Conservation (phyloP, 2,888 invertebrate species). For the Archips crataeganus region DNA sequence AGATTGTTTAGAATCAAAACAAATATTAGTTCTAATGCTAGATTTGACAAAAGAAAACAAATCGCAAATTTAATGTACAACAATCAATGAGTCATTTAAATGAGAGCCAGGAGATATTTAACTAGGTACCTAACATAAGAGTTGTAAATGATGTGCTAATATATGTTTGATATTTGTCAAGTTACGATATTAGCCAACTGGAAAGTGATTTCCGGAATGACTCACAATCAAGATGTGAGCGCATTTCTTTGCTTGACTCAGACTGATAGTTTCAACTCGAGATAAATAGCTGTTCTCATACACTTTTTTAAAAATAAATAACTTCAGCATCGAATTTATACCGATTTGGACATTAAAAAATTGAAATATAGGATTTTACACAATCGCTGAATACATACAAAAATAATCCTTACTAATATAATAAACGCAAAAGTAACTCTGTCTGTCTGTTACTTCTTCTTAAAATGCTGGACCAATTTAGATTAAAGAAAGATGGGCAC, state of each 20-base stretch:
- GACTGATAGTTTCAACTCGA: not conserved
- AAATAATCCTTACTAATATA: too few species aligned
- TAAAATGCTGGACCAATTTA: too few species aligned
- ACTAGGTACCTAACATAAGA: not conserved
- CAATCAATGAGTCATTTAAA: conserved; percentile 26
- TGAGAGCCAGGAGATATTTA: conserved; percentile 17
- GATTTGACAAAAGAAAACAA: conserved; percentile 21
- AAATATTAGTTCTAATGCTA: not conserved
- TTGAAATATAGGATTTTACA: too few species aligned
- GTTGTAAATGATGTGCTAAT: conserved; percentile 28
- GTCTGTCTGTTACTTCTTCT: too few species aligned
- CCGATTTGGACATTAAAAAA: too few species aligned
- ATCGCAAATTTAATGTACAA: not conserved
- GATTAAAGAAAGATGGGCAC: too few species aligned
- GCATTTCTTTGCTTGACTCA: conserved; percentile 34
- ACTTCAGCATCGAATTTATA: too few species aligned
- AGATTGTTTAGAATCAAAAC: too few species aligned
- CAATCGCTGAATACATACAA: too few species aligned
- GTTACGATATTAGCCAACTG: conserved; percentile 23
- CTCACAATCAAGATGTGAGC: conserved; percentile 38
- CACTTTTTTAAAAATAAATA: too few species aligned
- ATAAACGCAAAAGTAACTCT: too few species aligned
- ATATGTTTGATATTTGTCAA: conserved; percentile 24
- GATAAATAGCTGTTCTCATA: too few species aligned
- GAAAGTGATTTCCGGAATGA: conserved; percentile 42